Conservation (phyloP, 2,888 invertebrate genomes). For the Neoascia interrupta region DNA sequence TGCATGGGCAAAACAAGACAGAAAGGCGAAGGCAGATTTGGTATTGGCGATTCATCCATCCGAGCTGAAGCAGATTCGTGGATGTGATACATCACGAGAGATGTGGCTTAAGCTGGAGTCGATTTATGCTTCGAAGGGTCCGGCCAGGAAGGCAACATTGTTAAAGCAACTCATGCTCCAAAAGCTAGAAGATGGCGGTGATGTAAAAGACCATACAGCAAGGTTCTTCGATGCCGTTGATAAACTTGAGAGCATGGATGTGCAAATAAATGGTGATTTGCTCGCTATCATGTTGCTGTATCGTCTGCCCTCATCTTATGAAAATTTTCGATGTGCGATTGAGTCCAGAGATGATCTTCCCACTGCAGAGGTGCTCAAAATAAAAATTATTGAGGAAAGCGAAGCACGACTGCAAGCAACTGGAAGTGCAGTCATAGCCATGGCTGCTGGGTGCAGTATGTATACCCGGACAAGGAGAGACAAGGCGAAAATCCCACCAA, state of each 20-base stretch:
- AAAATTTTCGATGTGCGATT: slow-evolving; percentile 39
- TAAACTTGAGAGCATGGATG: slow-evolving; percentile 36
- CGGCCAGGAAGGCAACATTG: slow-evolving; percentile 6
- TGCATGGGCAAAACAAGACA: not conserved
- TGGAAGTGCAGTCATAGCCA: not conserved
- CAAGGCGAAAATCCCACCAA: not conserved
- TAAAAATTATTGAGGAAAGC: slow-evolving; percentile 49
- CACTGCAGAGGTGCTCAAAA: slow-evolving; percentile 26
- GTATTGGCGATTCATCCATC: not conserved
- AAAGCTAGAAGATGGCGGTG: slow-evolving; percentile 14
- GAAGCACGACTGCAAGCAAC: not conserved
- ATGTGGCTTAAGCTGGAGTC: not conserved
- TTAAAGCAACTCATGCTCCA: slow-evolving; percentile 10
- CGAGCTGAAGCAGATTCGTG: not conserved
- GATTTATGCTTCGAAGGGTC: slow-evolving; percentile 12
- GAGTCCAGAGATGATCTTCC: slow-evolving; percentile 1
- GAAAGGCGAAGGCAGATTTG: not conserved
- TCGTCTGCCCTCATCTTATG: slow-evolving; percentile 24
- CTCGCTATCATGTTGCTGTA: slow-evolving; percentile 41
- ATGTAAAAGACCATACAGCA: slow-evolving; percentile 16
- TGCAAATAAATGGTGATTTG: slow-evolving; percentile 44
- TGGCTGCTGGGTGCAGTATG: too few relatives aligned
- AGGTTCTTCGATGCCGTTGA: slow-evolving; percentile 48
- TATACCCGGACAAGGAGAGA: not conserved
- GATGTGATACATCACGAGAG: not conserved